Percentiles rank a stretch among this genome's conserved stretches.
Evolutionary conservation across 2,797 vertebrate genomes (phyloP).

Genomic region (Xenops minutus): DNA sequence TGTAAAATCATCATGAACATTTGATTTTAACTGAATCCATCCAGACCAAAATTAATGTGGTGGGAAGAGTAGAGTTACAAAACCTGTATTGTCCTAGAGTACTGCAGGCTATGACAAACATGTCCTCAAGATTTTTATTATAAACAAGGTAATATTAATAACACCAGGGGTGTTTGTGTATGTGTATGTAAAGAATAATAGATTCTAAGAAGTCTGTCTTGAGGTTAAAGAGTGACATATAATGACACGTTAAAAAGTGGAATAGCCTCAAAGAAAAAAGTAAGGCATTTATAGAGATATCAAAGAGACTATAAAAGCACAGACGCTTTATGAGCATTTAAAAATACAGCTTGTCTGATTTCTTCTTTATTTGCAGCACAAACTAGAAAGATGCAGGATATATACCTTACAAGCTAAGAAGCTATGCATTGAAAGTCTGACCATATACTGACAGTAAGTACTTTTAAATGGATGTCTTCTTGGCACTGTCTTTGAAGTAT

Average conservation of each 20-base stretch:
- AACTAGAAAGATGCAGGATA: background rate
- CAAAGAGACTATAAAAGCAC: background rate
- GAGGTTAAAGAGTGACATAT: background rate
- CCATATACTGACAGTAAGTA: background rate
- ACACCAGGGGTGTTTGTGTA: background rate
- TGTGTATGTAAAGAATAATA: background rate
- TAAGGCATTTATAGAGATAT: background rate
- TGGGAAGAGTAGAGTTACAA: background rate
- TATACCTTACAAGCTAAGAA: background rate
- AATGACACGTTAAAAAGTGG: background rate
- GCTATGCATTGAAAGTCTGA: background rate
- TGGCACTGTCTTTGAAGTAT: background rate
- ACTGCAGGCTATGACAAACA: background rate
- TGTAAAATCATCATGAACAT: background rate
- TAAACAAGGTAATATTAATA: background rate
- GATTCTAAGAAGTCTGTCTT: background rate
- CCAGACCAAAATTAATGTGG: background rate
- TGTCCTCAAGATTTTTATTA: background rate
- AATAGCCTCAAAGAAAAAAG: background rate
- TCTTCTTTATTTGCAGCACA: background rate
- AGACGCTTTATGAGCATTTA: background rate
- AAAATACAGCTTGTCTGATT: background rate
- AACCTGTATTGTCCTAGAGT: background rate
- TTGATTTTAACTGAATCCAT: background rate
- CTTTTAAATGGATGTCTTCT: background rate